These are phyloP conservation scores for Tinea pellionella DNA, from an alignment of 2,888 invertebrate species.

Conservation along the genomic window DNA sequence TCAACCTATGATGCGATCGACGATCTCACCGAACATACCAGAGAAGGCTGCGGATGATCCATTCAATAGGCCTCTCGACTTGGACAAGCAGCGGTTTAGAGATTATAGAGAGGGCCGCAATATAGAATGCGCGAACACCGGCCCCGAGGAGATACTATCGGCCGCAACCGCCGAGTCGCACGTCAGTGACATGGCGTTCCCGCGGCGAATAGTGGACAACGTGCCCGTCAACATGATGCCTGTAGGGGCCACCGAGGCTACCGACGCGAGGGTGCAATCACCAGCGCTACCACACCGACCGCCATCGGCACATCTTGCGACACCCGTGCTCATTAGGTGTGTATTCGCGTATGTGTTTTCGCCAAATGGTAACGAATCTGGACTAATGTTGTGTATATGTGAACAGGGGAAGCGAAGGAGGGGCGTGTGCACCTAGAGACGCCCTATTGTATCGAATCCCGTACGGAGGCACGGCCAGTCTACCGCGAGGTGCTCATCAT, in stretches of 20 bases:
- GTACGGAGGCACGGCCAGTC: constrained; percentile 46
- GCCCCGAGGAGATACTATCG: constrained; percentile 9
- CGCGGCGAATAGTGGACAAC: constrained; percentile 28
- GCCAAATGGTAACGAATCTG: not conserved
- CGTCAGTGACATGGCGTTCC: constrained; percentile 9
- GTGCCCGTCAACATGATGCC: constrained; percentile 43
- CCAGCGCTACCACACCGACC: constrained; percentile 58
- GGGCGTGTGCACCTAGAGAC: not conserved
- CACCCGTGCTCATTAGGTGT: constrained; percentile 49
- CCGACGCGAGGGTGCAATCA: constrained; percentile 54
- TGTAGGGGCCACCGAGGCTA: constrained; percentile 50
- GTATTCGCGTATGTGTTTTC: constrained; percentile 14
- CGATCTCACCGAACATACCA: constrained; percentile 19
- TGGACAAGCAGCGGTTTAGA: constrained; percentile 20
- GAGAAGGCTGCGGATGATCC: constrained; percentile 12
- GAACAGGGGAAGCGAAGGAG: constrained; percentile 11
- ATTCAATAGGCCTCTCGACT: constrained; percentile 18
- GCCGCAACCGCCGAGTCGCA: constrained; percentile 14
- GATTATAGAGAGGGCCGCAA: constrained; percentile 9
- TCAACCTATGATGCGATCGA: constrained; percentile 20
- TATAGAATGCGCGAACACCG: constrained; percentile 11
- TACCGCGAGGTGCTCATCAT: constrained; percentile 62
- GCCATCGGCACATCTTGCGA: constrained; percentile 43
- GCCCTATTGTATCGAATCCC: constrained; percentile 17
- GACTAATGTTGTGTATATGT: not conserved